A percentile compares a stretch with the other conserved stretches of the same genome.
Conservation (phyloP, 1,140 invertebrate species). For the Maniola jurtina region DNA sequence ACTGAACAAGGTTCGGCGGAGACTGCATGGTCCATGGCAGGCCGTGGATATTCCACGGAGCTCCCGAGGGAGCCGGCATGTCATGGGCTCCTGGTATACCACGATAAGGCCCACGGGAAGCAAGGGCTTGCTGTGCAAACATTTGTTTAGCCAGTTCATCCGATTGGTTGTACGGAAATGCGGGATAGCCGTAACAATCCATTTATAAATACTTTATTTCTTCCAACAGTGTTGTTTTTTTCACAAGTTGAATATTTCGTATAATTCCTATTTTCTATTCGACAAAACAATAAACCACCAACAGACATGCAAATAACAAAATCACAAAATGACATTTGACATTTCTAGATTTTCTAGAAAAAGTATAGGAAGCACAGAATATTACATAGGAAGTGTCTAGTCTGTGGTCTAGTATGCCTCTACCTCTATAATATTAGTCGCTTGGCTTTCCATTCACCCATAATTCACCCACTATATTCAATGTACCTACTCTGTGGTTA, state of each 20-base stretch:
- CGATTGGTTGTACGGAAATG: conserved; percentile 58
- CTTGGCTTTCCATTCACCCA: too few relatives aligned
- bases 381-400: too few relatives aligned
- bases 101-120: conserved; percentile 39
- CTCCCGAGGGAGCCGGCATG: conserved; percentile 68
- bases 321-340: conserved; percentile 3
- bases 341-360: not conserved
- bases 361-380: too few relatives aligned
- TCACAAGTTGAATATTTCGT: not conserved
- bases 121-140: conserved; percentile 56
- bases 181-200: conserved; percentile 61
- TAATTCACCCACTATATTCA: too few relatives aligned
- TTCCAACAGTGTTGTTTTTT: not conserved
- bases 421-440: too few relatives aligned
- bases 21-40: conserved; percentile 66
- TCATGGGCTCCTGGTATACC: conserved; percentile 44
- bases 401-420: too few relatives aligned
- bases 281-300: conserved; percentile 18
- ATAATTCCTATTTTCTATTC: not conserved
- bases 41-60: conserved; percentile 69
- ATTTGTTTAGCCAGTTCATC: conserved; percentile 67
- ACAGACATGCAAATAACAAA: conserved; percentile 4
- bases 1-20: conserved; percentile 66
- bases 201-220: conserved; percentile 34
- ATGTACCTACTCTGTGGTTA: too few relatives aligned